phyloP scores from a whole-genome alignment of 2,113 vertebrate genomes.

The Seriola aureovittata region DNA sequence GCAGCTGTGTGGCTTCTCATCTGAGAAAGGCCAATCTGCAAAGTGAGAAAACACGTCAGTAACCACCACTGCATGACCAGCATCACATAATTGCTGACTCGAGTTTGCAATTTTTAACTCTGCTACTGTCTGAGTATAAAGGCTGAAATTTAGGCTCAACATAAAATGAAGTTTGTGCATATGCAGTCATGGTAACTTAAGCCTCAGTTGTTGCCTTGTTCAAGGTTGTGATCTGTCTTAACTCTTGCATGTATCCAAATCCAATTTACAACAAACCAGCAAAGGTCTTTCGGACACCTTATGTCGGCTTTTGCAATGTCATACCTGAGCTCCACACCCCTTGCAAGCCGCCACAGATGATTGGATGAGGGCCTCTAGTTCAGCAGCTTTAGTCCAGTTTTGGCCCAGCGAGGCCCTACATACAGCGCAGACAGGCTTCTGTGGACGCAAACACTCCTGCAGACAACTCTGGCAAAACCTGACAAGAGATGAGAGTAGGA shows the following conservation, averaged over 20 bases:
- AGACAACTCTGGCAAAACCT: conserved; percentile 96
- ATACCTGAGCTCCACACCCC: conserved; percentile 92
- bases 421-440: conserved; percentile 95
- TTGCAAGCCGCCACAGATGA: conserved; percentile 90
- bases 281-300: neutral
- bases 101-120: neutral
- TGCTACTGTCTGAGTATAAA: conserved; percentile 1
- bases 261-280: neutral
- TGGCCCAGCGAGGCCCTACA: conserved; percentile 88
- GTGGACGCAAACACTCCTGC: conserved; percentile 94
- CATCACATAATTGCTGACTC: neutral
- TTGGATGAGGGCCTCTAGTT: conserved; percentile 91
- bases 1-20: conserved; percentile 91
- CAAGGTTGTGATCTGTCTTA: neutral
- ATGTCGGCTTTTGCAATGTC: neutral
- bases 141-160: neutral
- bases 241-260: neutral
- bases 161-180: conserved; percentile 2
- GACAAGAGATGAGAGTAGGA: conserved; percentile 37
- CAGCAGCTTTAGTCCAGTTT: conserved; percentile 84
- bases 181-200: neutral
- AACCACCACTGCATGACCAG: neutral
- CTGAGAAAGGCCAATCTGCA: conserved; percentile 91
- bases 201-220: neutral
- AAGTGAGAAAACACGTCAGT: neutral